A percentile compares a stretch with the other conserved stretches of the same genome.
Conservation (phyloP, 2,888 invertebrate genomes). For the Cephonodes hylas region DNA sequence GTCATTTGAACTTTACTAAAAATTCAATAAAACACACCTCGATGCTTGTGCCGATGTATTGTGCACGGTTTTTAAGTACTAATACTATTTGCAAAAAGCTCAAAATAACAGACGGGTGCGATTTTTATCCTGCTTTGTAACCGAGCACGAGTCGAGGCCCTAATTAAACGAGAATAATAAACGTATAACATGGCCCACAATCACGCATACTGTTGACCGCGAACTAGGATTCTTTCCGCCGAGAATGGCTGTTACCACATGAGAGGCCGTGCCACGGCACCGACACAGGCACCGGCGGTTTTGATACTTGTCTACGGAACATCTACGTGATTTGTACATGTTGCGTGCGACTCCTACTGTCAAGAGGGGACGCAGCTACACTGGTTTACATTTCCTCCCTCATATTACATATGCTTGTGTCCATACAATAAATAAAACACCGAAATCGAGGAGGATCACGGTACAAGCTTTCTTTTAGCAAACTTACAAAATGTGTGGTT, state of each 20-base stretch:
- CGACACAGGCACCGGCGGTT: background rate
- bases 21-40: background rate
- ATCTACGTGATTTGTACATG: background rate
- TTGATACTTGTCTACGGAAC: background rate
- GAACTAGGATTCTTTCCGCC: background rate
- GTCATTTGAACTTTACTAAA: constrained; percentile 2
- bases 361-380: too few species aligned
- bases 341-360: background rate
- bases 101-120: background rate
- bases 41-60: background rate
- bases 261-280: background rate
- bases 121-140: constrained; percentile 1
- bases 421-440: too few species aligned
- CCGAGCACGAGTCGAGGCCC: background rate
- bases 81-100: background rate
- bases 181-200: background rate
- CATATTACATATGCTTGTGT: too few species aligned
- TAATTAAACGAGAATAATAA: constrained; percentile 3
- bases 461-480: background rate
- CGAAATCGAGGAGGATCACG: background rate
- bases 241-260: background rate
- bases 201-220: background rate
- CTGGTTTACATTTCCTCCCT: too few species aligned
- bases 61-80: background rate
- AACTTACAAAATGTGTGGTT: background rate